A percentile compares a stretch with the other conserved stretches of the same genome.
Conservation (phyloP, 2,888 invertebrate genomes). For the Amiota communis region DNA sequence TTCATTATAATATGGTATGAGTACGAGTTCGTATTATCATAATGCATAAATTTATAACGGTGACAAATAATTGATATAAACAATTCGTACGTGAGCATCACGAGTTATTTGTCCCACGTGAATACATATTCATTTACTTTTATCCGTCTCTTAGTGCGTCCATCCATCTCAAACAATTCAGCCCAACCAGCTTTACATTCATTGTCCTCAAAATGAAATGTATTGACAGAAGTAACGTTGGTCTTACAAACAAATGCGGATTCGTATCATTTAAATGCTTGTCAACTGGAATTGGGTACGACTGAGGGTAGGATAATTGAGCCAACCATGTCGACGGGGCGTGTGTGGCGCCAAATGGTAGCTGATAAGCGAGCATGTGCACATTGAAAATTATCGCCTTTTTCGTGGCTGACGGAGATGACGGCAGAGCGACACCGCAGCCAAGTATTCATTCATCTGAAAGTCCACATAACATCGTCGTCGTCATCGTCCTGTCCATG, state of each 20-base stretch:
- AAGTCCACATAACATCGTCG: neutral
- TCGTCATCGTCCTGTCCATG: conserved; percentile 5
- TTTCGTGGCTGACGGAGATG: neutral
- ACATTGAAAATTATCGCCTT: conserved; percentile 13
- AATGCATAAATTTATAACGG: too few relatives aligned
- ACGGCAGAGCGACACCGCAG: neutral
- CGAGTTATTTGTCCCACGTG: neutral
- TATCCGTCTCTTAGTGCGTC: conserved; percentile 50
- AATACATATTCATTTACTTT: neutral
- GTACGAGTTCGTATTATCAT: too few relatives aligned
- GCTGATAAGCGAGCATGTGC: conserved; percentile 18
- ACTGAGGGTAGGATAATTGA: conserved; percentile 38
- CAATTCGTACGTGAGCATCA: too few relatives aligned
- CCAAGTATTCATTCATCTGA: neutral
- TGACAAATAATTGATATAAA: too few relatives aligned
- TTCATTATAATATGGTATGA: too few relatives aligned
- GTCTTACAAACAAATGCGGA: conserved; percentile 44
- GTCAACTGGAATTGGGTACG: conserved; percentile 51
- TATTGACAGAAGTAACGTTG: conserved; percentile 42
- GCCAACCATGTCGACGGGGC: conserved; percentile 37
- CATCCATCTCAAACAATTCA: neutral
- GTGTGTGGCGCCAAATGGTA: conserved; percentile 15
- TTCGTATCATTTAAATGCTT: conserved; percentile 49
- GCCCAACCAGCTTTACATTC: too few relatives aligned
- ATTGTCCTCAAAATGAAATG: neutral